Evolutionary conservation across 2,797 vertebrate genomes (phyloP).

Genomic region (Pipistrellus nathusii): DNA sequence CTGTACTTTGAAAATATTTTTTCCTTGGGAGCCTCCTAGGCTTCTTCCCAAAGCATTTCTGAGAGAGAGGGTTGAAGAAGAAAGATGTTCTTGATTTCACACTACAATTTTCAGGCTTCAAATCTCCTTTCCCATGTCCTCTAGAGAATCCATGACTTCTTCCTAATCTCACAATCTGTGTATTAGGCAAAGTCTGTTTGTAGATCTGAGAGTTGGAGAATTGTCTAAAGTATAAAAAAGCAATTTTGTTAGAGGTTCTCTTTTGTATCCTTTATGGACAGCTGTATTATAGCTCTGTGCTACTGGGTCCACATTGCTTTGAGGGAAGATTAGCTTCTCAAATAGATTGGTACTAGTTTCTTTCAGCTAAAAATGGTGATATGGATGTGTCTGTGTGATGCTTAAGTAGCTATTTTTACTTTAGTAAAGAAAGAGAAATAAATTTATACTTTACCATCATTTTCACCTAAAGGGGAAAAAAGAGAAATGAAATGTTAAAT

Average conservation of each 20-base stretch:
- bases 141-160: neutral
- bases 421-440: conserved; percentile 74
- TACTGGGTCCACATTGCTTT: conserved; percentile 9
- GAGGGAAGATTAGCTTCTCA: neutral
- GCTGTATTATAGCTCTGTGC: neutral
- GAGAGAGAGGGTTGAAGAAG: conserved; percentile 1
- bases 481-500: conserved; percentile 71
- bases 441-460: conserved; percentile 80
- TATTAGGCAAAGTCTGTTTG: neutral
- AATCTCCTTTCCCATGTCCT: neutral
- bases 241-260: neutral
- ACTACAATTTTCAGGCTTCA: neutral
- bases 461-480: conserved; percentile 69
- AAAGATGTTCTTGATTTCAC: conserved; percentile 23
- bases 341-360: neutral
- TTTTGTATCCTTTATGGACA: neutral
- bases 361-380: neutral
- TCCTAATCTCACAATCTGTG: neutral
- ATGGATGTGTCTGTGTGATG: neutral
- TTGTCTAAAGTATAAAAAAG: neutral
- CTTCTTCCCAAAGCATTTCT: conserved; percentile 20
- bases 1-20: neutral
- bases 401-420: conserved; percentile 37
- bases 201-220: conserved; percentile 10
- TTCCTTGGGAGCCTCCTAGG: neutral